Percentiles rank a stretch among this genome's conserved stretches.
Conservation (phyloP, 2,888 invertebrate species). For the Augiades crinisus region DNA sequence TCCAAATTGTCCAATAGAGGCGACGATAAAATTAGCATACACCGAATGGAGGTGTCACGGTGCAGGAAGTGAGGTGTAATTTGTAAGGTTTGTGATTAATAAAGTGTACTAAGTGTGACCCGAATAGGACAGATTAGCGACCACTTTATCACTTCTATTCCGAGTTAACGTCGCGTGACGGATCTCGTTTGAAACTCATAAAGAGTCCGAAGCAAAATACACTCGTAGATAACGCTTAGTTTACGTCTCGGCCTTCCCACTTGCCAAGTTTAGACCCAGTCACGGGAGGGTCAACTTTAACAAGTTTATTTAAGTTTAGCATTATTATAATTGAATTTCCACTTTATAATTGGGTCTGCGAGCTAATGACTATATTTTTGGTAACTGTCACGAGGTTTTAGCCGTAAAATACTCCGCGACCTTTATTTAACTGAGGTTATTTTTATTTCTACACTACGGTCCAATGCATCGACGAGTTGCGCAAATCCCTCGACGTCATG, state of each 20-base stretch:
- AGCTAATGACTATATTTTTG: conserved; percentile 17
- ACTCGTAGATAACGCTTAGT: conserved; percentile 77
- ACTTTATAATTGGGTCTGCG: conserved; percentile 58
- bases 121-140: conserved; percentile 81
- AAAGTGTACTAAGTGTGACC: conserved; percentile 80
- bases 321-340: conserved; percentile 74
- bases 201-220: conserved; percentile 80
- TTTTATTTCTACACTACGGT: background rate
- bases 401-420: background rate
- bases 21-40: conserved; percentile 79
- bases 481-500: conserved; percentile 85
- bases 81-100: conserved; percentile 82
- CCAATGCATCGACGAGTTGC: conserved; percentile 85
- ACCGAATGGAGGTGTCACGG: conserved; percentile 70
- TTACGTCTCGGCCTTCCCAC: conserved; percentile 76
- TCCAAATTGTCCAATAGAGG: conserved; percentile 69
- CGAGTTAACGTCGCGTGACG: conserved; percentile 80
- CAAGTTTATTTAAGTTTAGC: conserved; percentile 69
- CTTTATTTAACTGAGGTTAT: background rate
- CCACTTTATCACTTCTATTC: conserved; percentile 81
- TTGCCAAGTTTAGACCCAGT: conserved; percentile 65
- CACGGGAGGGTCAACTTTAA: conserved; percentile 61
- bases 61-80: conserved; percentile 78
- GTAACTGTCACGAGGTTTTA: conserved; percentile 10
- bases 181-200: conserved; percentile 81